Base-by-base conservation (phyloP, 2,113 vertebrate genomes). In the Cephalopterus ornatus region DNA sequence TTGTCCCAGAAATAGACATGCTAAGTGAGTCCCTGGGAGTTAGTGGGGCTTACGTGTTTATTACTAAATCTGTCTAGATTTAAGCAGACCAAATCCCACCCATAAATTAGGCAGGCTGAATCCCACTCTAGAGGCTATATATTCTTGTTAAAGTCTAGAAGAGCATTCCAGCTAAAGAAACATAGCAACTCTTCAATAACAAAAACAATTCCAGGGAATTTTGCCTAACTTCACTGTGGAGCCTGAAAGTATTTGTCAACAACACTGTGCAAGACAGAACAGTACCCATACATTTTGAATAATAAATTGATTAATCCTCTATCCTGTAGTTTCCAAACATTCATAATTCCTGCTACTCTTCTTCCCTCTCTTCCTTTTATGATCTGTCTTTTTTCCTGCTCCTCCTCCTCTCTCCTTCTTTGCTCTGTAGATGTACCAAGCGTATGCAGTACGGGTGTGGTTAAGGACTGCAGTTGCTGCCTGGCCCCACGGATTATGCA, bases 141-240 rank as follows among this genome's bases (percentile, higher is more conserved):
- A 83, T n/a, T 66, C 14, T 49, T 2, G 0, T 61, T 55, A 15
- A 46, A 53, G 14, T 56, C 35, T 77, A 50, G 35, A 61, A 62
- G 35, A 55, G 35, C 17, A 61, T 87, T 77, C 12, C 24, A 62
- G 47, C 28, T 46, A 44, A 35, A 67, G 39, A 91, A 78, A 73
- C 32, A 67, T 0, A 3, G 27, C 53, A 89, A 32, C 21, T 39
- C 32, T 42, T 50, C 2, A 3, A 8, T 1, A 1, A 61, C 15
- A 52, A 59, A 88, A 30, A n/a, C 23, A 74, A 4, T 59, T 71
- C 9, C 73, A 85, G 32, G 37, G 8, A 88, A 66, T 55, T 70
- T 79, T 71, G 30, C 28, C 44, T 52, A 46, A 37, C 21, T 9
- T 3, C 1, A 0, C 30, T 58, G 14, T 32, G 41, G 16, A 83